Percentiles rank a stretch among this genome's conserved stretches.
phyloP scores from a whole-genome alignment of 2,888 invertebrate genomes.

The Lottia scabra region DNA sequence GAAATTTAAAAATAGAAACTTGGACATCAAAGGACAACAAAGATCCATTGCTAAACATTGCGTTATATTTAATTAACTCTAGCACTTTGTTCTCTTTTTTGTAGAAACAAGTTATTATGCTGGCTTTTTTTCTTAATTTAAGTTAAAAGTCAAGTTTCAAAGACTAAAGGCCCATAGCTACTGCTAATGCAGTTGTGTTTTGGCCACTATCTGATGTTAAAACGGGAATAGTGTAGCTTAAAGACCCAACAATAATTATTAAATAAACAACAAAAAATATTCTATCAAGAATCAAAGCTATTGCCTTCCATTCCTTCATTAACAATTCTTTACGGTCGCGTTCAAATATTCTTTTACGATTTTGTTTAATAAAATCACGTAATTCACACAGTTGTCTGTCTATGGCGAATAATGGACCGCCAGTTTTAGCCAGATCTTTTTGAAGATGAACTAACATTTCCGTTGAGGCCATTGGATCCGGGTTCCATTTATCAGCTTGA shows the following conservation, averaged over 20 bases:
- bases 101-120: too few species aligned
- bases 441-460: conserved; percentile 13
- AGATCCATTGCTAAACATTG: too few species aligned
- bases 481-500: conserved; percentile 38
- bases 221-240: conserved; percentile 47
- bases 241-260: conserved; percentile 56
- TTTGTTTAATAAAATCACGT: conserved; percentile 45
- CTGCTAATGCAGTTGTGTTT: background rate
- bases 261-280: conserved; percentile 65
- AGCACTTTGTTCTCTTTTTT: too few species aligned
- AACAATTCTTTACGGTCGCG: conserved; percentile 59
- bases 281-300: conserved; percentile 64
- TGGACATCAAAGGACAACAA: too few species aligned
- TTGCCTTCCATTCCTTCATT: conserved; percentile 64
- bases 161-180: background rate
- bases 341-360: conserved; percentile 54
- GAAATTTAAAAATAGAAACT: too few species aligned
- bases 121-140: too few species aligned
- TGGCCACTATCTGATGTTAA: conserved; percentile 20
- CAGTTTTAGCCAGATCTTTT: conserved; percentile 10
- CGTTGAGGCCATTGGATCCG: conserved; percentile 25
- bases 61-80: too few species aligned
- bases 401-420: conserved; percentile 45
- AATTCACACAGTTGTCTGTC: conserved; percentile 49
- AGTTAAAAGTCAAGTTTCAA: too few species aligned